Conservation (phyloP, 2,888 invertebrate species). For the Nephrotoma guestfalica region DNA sequence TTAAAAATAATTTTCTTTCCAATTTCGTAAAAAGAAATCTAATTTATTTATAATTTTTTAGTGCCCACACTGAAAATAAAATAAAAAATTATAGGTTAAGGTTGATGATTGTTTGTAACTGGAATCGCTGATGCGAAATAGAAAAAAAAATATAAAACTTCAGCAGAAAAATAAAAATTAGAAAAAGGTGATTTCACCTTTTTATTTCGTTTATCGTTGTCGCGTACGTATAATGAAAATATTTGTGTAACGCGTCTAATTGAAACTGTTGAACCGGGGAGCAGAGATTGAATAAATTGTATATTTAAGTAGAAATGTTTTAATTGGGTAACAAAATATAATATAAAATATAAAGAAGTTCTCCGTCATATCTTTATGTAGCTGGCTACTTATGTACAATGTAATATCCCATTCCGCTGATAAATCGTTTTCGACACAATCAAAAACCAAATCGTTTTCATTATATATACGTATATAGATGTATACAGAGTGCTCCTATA, state of each 20-base stretch:
- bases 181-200: not conserved
- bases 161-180: not conserved
- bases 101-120: not conserved
- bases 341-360: not conserved
- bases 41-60: not conserved
- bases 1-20: not conserved
- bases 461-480: too few species aligned
- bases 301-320: not conserved
- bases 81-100: not conserved
- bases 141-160: not conserved
- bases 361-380: not conserved
- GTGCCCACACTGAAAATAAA: not conserved
- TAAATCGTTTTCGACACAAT: not conserved
- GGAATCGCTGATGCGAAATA: not conserved
- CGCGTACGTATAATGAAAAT: not conserved
- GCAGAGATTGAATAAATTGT: not conserved
- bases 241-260: not conserved
- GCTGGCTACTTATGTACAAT: not conserved
- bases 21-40: not conserved
- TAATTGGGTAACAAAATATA: not conserved
- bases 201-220: not conserved
- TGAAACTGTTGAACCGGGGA: not conserved
- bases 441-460: not conserved
- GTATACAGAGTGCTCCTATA: not conserved
- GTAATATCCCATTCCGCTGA: not conserved